phyloP scores from a whole-genome alignment of 2,113 vertebrate species.

The Equus przewalskii region DNA sequence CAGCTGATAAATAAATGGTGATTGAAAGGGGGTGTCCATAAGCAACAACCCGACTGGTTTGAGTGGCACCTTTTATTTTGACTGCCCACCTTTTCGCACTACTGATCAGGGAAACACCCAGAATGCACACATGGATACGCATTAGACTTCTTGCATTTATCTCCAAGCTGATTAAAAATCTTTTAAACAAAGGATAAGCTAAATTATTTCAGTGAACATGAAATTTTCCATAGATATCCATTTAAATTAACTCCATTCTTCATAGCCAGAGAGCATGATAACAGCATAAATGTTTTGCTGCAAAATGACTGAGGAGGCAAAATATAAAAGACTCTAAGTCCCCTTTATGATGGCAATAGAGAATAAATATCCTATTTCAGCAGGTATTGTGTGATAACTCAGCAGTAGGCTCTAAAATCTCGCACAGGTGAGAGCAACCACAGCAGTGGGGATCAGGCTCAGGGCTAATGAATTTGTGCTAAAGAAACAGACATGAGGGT shows the following conservation, averaged over 20 bases:
- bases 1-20: neutral
- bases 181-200: neutral
- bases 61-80: neutral
- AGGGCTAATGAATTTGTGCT: slow-evolving; percentile 75
- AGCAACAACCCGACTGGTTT: neutral
- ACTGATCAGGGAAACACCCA: neutral
- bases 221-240: neutral
- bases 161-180: slow-evolving; percentile 24
- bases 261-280: neutral
- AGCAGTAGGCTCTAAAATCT: slow-evolving; percentile 72
- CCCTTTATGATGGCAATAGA: slow-evolving; percentile 57
- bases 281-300: neutral
- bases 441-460: slow-evolving; percentile 62
- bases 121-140: accelerated
- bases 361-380: slow-evolving; percentile 59
- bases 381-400: slow-evolving; percentile 20
- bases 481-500: slow-evolving; percentile 78
- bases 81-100: neutral
- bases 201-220: slow-evolving; percentile 1
- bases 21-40: neutral
- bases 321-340: neutral
- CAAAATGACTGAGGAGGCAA: neutral
- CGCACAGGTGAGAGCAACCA: slow-evolving; percentile 59
- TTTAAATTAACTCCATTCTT: slow-evolving; percentile 3
- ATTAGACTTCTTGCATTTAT: neutral